phyloP scores from a whole-genome alignment of 2,888 invertebrate genomes.

The Meliscaeva auricollis region DNA sequence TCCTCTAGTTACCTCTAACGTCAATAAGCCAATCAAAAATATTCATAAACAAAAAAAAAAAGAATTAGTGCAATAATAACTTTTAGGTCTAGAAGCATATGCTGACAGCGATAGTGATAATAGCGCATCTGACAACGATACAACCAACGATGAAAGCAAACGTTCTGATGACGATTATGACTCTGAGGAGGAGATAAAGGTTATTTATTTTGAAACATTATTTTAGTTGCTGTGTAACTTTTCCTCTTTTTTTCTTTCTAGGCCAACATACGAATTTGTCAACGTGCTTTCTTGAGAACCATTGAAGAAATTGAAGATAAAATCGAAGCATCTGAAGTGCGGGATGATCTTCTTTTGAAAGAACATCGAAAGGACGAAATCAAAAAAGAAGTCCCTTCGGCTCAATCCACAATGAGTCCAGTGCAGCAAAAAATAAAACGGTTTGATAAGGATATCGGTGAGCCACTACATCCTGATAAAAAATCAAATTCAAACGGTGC shows the following conservation, averaged over 20 bases:
- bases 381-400: conserved; percentile 24
- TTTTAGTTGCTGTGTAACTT: background rate
- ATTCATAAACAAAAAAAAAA: conserved; percentile 55
- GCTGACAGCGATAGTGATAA: conserved; percentile 89
- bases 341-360: conserved; percentile 78
- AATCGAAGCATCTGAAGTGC: conserved; percentile 87
- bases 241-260: conserved; percentile 58
- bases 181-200: conserved; percentile 91
- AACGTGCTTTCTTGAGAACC: conserved; percentile 89
- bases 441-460: conserved; percentile 80
- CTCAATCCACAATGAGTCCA: conserved; percentile 31
- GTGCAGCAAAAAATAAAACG: conserved; percentile 74
- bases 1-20: conserved; percentile 46
- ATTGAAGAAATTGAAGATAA: conserved; percentile 90
- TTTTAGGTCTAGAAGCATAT: conserved; percentile 93
- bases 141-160: conserved; percentile 80
- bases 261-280: conserved; percentile 88
- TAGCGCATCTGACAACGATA: conserved; percentile 84
- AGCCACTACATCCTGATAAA: conserved; percentile 81
- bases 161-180: conserved; percentile 85
- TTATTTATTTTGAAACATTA: conserved; percentile 78
- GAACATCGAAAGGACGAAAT: conserved; percentile 64
- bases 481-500: conserved; percentile 82
- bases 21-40: conserved; percentile 60
- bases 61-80: conserved; percentile 82